Conservation (phyloP, 2,113 vertebrate genomes). For the Dicerorhinus sumatrensis region DNA sequence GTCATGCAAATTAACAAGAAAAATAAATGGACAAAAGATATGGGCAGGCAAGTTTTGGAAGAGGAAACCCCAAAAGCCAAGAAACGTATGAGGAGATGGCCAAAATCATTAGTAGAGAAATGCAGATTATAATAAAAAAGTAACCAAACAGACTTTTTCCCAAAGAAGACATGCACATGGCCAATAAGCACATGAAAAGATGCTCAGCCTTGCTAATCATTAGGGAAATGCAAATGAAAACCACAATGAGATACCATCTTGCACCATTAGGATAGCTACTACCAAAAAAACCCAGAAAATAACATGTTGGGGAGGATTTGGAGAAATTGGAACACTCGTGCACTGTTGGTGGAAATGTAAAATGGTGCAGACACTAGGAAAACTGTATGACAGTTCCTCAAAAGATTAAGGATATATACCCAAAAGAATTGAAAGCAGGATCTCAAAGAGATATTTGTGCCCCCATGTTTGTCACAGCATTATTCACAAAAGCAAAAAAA, state of each 20-base stretch:
- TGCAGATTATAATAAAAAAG: not conserved
- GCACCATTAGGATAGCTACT: not conserved
- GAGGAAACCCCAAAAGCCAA: not conserved
- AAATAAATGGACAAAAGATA: not conserved
- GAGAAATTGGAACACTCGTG: not conserved
- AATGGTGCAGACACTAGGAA: not conserved
- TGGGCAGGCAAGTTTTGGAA: not conserved
- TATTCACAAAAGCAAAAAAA: not conserved
- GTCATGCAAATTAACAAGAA: not conserved
- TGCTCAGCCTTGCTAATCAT: not conserved
- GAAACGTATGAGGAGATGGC: not conserved
- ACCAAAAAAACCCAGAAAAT: not conserved
- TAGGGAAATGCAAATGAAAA: not conserved
- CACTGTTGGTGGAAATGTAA: not conserved
- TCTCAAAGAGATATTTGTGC: not conserved
- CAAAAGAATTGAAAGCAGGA: not conserved
- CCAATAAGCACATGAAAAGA: not conserved
- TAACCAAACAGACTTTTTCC: not conserved
- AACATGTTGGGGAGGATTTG: not conserved
- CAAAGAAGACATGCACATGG: not conserved
- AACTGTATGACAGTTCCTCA: not conserved
- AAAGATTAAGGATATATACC: not conserved
- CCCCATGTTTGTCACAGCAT: not conserved
- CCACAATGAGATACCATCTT: not conserved
- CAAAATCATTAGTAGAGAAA: constrained; percentile 28